phyloP scores from a whole-genome alignment of 2,888 invertebrate genomes.

The Chaitophorus viminalis region DNA sequence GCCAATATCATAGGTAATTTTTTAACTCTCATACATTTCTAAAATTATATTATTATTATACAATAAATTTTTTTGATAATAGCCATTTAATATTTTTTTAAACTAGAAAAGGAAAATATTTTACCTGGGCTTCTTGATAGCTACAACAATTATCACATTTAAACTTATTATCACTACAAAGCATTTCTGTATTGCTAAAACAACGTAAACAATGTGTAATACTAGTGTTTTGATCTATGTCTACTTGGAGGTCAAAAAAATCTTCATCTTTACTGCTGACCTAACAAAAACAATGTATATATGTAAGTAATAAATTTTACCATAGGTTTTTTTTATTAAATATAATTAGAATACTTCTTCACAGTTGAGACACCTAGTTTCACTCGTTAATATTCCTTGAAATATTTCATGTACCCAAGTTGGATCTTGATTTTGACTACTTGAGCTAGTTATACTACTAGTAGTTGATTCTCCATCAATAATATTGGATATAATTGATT shows the following conservation, averaged over 20 bases:
- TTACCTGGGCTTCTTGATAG: conserved; percentile 96
- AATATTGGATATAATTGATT: conserved; percentile 65
- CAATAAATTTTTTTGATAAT: not conserved
- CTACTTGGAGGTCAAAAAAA: conserved; percentile 98
- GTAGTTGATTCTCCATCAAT: conserved; percentile 69
- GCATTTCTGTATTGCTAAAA: conserved; percentile 97
- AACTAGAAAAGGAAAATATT: conserved; percentile 27
- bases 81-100: not conserved
- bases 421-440: conserved; percentile 78
- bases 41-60: conserved; percentile 63
- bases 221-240: conserved; percentile 99
- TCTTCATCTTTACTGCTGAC: conserved; percentile 98
- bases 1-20: conserved; percentile 98
- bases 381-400: conserved; percentile 98
- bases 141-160: conserved; percentile 99
- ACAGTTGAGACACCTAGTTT: conserved; percentile 98
- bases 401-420: conserved; percentile 99
- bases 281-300: conserved; percentile 66
- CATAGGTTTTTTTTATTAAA: not conserved
- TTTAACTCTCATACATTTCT: conserved; percentile 97
- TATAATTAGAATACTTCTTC: conserved; percentile 80
- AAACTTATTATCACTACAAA: conserved; percentile 99
- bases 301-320: conserved; percentile 32
- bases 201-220: conserved; percentile 98
- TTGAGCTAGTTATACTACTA: conserved; percentile 68